These are phyloP conservation scores for Salminus brasiliensis DNA, from an alignment of 2,113 vertebrate species.

Conservation along the genomic window DNA sequence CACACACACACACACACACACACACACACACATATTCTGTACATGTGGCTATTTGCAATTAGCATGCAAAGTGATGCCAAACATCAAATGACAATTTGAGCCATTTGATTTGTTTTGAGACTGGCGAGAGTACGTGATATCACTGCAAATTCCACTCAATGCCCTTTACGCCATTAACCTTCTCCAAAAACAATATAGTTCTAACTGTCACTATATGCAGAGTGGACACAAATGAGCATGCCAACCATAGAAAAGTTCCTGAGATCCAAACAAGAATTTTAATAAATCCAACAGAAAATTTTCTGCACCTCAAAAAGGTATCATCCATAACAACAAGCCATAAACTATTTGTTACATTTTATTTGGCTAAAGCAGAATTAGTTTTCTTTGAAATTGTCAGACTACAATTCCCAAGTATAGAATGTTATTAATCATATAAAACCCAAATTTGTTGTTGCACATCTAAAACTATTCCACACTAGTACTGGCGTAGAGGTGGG, in stretches of 20 bases:
- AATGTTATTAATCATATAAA: too few species aligned
- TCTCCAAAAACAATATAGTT: slow-evolving; percentile 10
- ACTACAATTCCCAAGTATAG: too few species aligned
- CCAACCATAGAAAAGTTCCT: not conserved
- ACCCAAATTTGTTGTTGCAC: too few species aligned
- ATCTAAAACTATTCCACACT: too few species aligned
- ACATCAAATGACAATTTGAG: slow-evolving; percentile 53
- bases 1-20: not conserved
- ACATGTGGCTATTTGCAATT: slow-evolving; percentile 20
- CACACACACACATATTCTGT: not conserved
- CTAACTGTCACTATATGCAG: not conserved
- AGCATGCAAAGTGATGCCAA: slow-evolving; percentile 40
- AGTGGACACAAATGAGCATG: slow-evolving; percentile 1
- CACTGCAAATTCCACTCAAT: slow-evolving; percentile 41
- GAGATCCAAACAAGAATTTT: not conserved
- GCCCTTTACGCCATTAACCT: slow-evolving; percentile 48
- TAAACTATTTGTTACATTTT: too few species aligned
- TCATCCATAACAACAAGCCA: too few species aligned
- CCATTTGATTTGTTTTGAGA: slow-evolving; percentile 51
- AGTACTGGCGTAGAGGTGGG: too few species aligned
- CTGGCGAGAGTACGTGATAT: slow-evolving; percentile 44
- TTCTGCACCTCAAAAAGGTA: not conserved
- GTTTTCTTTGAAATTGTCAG: too few species aligned
- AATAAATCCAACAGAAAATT: not conserved
- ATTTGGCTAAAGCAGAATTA: too few species aligned